Evolutionary conservation across 2,888 invertebrate genomes (phyloP).

Genomic region (Rhyacophila evoluta): DNA sequence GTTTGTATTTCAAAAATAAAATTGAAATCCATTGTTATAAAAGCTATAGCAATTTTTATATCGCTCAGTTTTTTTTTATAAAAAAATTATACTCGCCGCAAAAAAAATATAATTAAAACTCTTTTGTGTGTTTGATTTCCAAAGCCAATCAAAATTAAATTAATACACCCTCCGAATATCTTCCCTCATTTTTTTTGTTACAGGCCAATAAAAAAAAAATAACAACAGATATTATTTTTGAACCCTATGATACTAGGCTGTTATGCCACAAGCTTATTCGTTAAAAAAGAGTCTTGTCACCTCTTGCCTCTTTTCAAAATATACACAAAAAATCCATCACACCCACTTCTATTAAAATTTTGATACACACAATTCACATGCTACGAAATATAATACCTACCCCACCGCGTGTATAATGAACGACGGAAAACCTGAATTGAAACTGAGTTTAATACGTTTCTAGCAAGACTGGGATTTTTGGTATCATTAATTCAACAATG

Average conservation of each 20-base stretch:
- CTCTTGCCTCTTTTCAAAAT: slow-evolving; percentile 7
- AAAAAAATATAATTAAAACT: neutral
- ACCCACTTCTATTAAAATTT: neutral
- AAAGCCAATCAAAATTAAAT: neutral
- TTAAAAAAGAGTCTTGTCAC: slow-evolving; percentile 15
- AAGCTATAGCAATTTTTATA: too few relatives aligned
- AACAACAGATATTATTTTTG: neutral
- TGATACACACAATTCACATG: neutral
- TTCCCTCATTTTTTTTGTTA: neutral
- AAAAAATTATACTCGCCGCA: too few relatives aligned
- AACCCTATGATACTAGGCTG: neutral
- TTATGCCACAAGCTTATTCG: neutral
- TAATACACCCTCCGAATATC: neutral
- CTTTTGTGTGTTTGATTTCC: neutral
- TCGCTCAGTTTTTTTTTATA: too few relatives aligned
- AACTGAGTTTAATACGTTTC: slow-evolving; percentile 18
- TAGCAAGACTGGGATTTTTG: neutral
- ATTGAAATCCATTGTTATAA: too few relatives aligned
- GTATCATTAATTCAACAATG: slow-evolving; percentile 19
- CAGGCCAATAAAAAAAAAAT: neutral
- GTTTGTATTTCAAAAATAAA: too few relatives aligned
- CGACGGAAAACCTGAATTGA: neutral
- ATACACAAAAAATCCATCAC: slow-evolving; percentile 25
- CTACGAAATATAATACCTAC: neutral
- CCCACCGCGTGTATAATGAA: neutral